Evolutionary conservation across 2,113 vertebrate species (phyloP), one percentile per base, ranked within the genome.

Genomic region (Limnothrissa miodon): DNA sequence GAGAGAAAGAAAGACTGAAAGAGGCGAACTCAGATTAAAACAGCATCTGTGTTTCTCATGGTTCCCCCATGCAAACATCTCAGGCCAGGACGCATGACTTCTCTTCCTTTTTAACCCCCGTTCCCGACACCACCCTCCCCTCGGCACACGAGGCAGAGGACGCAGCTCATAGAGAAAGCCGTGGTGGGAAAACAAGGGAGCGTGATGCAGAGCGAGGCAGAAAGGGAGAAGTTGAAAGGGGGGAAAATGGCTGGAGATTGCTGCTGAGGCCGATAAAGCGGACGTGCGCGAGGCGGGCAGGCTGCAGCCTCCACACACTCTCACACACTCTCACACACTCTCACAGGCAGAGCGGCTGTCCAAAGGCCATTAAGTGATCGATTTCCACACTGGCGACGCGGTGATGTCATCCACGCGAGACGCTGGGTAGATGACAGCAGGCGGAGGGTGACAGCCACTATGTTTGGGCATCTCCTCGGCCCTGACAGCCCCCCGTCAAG

Each of bases 11-110:
- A 95, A 23, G 29, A 85, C 53, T 78, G 78, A 95, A 95, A 95
- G 96, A 94, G 88, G 95, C 95, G 95, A 95, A 95, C 93, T 92
- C 93, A 93, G 96, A 97, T 96, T 96, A 96, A 98, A 98, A 97
- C 95, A 96, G 96, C 96, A 96, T 96, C 95, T 97, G 96, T 96
- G 96, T 96, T 96, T 96, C 95, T 96, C 95, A 95, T 95, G 95
- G 95, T 93, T 96, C 96, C 94, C 93, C 96, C 95, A 96, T 95
- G 96, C 96, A 95, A 95, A 96, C 95, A 94, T 93, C 66, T 74
- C 66, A 17, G 66, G 89, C 94, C 95, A 91, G 95, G 95, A 95
- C 94, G 93, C 92, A 94, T 95, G 95, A 95, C 95, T 95, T 95
- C 66, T 36, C 66, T 15, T 36, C 66, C 66, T 36, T 66, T 33